These are phyloP conservation scores for Hemibates koningsi DNA, from an alignment of 2,113 vertebrate genomes.

Conservation along the genomic window DNA sequence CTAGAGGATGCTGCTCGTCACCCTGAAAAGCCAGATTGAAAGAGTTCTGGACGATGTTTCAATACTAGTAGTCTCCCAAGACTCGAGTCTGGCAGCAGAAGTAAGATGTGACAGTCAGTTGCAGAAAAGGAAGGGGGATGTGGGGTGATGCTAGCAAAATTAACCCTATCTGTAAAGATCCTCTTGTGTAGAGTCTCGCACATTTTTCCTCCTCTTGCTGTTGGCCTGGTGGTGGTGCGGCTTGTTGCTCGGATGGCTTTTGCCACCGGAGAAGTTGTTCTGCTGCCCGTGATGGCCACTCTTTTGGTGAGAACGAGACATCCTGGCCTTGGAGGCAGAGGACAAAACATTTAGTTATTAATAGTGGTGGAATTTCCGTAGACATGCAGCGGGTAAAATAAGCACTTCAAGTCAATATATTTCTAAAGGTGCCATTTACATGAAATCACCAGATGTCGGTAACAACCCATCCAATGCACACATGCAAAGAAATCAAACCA, in stretches of 20 bases:
- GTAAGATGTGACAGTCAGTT: conserved; percentile 32
- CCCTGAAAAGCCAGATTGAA: conserved; percentile 26
- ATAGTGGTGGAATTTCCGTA: background rate
- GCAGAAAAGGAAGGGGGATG: conserved; percentile 20
- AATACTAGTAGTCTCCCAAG: conserved; percentile 45
- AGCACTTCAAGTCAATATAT: background rate
- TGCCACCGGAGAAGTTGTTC: conserved; percentile 79
- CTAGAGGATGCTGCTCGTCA: conserved; percentile 50
- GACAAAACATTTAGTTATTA: background rate
- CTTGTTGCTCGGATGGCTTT: conserved; percentile 83
- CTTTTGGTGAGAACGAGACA: conserved; percentile 84
- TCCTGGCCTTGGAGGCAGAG: conserved; percentile 72
- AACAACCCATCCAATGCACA: background rate
- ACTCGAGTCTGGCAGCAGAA: conserved; percentile 50
- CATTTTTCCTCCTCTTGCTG: conserved; percentile 96
- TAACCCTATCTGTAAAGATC: conserved; percentile 91
- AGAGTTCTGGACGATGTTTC: conserved; percentile 16
- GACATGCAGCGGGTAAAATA: background rate
- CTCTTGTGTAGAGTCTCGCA: conserved; percentile 82
- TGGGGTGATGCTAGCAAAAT: background rate
- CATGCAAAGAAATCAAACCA: background rate
- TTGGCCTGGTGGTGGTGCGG: conserved; percentile 81
- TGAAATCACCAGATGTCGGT: background rate
- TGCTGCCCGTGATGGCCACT: conserved; percentile 82
- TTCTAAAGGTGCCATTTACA: background rate